phyloP scores from a whole-genome alignment of 2,113 vertebrate species.

The Seriola aureovittata region DNA sequence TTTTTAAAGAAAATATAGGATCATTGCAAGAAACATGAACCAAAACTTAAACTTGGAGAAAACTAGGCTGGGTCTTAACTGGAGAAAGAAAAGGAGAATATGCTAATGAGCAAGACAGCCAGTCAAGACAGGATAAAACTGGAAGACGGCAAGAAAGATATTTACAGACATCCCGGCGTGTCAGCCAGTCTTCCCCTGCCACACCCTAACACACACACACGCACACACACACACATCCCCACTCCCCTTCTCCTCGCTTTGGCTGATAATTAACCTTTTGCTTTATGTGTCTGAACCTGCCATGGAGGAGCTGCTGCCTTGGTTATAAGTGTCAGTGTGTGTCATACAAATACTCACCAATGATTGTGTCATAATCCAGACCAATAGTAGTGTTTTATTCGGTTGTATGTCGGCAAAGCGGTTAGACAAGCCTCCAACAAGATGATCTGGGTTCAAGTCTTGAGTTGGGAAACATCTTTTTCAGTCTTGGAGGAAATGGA shows the following conservation, averaged over 20 bases:
- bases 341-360: conserved; percentile 3
- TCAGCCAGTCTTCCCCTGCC: conserved; percentile 31
- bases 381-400: not conserved
- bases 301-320: not conserved
- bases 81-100: not conserved
- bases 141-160: conserved; percentile 15
- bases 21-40: not conserved
- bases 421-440: not conserved
- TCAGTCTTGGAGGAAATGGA: not conserved
- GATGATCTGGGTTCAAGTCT: not conserved
- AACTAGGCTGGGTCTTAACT: not conserved
- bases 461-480: not conserved
- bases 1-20: not conserved
- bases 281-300: conserved; percentile 55
- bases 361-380: conserved; percentile 11
- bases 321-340: not conserved
- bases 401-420: not conserved
- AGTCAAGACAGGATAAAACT: conserved; percentile 44
- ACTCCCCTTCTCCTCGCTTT: not conserved
- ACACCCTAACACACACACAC: conserved; percentile 9
- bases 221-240: not conserved
- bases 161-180: conserved; percentile 34
- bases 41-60: not conserved
- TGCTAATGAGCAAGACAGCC: conserved; percentile 28
- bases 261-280: conserved; percentile 28